phyloP scores from a whole-genome alignment of 2,797 vertebrate species.

The Hydrolagus colliei region DNA sequence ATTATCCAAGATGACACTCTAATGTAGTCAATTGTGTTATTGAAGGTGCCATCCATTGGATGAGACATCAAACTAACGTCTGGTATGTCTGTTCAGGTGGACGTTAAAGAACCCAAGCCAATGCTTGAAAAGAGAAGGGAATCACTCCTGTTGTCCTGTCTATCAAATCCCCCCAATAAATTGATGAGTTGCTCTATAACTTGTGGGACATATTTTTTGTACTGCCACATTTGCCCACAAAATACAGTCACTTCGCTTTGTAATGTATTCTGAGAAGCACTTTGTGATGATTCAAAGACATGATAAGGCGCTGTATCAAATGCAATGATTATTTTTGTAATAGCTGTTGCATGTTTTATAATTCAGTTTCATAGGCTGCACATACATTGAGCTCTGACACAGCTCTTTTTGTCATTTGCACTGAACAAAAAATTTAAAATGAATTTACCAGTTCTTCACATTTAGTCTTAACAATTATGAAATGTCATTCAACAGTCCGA shows the following conservation, averaged over 20 bases:
- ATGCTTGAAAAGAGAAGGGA: neutral
- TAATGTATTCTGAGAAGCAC: neutral
- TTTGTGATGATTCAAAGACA: too few species aligned
- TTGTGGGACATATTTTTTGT: neutral
- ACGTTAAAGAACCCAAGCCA: neutral
- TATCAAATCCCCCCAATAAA: neutral
- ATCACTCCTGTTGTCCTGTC: neutral
- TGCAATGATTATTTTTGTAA: neutral
- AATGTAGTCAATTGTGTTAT: neutral
- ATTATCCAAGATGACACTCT: too few species aligned
- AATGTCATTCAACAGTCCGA: constrained; percentile 37
- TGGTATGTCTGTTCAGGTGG: neutral
- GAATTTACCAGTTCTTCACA: constrained; percentile 34
- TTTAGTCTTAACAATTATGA: constrained; percentile 39
- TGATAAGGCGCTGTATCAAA: too few species aligned
- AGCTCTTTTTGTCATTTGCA: neutral
- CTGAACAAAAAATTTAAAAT: constrained; percentile 35
- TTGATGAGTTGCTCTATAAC: neutral
- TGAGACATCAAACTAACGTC: neutral
- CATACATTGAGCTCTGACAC: too few species aligned
- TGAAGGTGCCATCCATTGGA: neutral
- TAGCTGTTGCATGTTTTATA: neutral
- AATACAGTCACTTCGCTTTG: neutral
- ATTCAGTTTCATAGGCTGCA: neutral
- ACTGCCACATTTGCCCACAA: neutral